Conservation (phyloP, 2,888 invertebrate genomes). For the Deilephila elpenor region DNA sequence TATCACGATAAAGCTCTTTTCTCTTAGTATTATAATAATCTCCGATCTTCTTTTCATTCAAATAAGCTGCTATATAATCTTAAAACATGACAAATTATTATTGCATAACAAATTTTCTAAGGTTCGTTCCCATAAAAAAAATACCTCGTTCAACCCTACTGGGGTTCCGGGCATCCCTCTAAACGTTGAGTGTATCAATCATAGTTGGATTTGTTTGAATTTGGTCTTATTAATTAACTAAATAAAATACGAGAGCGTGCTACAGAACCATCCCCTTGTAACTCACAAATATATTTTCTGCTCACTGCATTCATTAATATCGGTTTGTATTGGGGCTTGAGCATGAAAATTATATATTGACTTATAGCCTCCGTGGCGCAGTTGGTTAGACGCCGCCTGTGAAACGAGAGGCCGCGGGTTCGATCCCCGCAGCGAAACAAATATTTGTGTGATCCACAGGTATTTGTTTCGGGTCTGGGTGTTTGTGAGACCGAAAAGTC, state of each 20-base stretch:
- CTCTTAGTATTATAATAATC: no score
- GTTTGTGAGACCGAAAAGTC: no score
- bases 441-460: no score
- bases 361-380: no score
- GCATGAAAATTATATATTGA: not conserved
- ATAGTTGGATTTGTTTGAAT: slow-evolving; percentile 79
- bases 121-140: not conserved
- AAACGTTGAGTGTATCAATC: slow-evolving; percentile 79
- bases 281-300: slow-evolving; percentile 28
- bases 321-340: not conserved
- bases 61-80: no score
- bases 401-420: no score
- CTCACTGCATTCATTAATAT: not conserved
- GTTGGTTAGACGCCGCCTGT: no score
- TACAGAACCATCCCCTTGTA: slow-evolving; percentile 32
- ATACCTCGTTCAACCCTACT: slow-evolving; percentile 63
- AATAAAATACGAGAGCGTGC: slow-evolving; percentile 62
- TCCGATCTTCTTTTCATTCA: no score
- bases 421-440: no score
- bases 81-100: not conserved
- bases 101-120: not conserved
- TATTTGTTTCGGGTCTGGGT: no score
- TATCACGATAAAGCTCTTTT: no score
- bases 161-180: slow-evolving; percentile 48
- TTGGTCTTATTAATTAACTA: slow-evolving; percentile 82